Base-by-base conservation (phyloP, 2,888 invertebrate genomes). In the Metallyticus violacea region DNA sequence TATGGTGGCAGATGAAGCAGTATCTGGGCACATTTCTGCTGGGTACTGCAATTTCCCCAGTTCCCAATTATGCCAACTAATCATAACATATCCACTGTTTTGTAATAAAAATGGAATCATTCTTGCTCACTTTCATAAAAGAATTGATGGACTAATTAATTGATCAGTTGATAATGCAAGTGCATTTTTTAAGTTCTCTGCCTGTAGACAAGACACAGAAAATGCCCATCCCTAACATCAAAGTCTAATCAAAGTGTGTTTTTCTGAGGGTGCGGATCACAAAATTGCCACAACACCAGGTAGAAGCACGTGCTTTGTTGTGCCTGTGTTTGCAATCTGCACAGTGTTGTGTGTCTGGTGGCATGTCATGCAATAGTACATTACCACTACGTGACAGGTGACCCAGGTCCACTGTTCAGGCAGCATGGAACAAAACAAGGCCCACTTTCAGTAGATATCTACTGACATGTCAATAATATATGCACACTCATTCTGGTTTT, bases 281-380 rank as follows among this genome's bases (percentile, higher is more conserved):
- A 92, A 96, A 95, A 89, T 95, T 94, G 91, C 96, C 96, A 92
- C 96, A 96, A 92, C 96, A 96, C 96, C 96, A 96, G 30, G 95
- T 95, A 89, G 95, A 94, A 88, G 95, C 94, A 89, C 95, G 93
- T 79, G 94, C 93, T 86, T 94, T 93, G 90, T 92, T 92, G 30
- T 89, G 91, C 27, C 81, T 79, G 78, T 85, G 90, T 89, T 85
- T 91, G 89, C 76, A 90, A 89, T 83, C 89, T 90, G 28, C 89
- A 87, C 88, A 89, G 86, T 86, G 90, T 89, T 77, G 89, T 87
- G 26, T 88, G 88, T 85, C 90, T 84, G 79, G 89, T 89, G 92
- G 92, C 22, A 77, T 83, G 92, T 94, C 94, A 93, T 94, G 94
- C 94, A 94, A 28, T n/a, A 83, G 94, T 94, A 94, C 94, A 92